These are phyloP conservation scores for Diadumene lineata DNA, from an alignment of 92 coral and sea anemone genomes.

Conservation along the genomic window DNA sequence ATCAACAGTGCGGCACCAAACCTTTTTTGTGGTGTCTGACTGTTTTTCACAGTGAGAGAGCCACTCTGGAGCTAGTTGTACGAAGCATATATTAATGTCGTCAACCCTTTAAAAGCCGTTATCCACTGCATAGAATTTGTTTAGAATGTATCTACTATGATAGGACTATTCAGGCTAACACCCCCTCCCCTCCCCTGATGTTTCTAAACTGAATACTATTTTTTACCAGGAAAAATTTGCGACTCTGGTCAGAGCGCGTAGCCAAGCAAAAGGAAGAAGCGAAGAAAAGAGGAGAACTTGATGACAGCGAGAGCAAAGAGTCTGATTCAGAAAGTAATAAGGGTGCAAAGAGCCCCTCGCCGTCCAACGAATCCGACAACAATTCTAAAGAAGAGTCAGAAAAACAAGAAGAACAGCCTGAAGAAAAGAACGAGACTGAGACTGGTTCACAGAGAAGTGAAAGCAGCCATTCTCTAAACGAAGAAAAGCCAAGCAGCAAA, in stretches of 20 bases:
- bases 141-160: too few relatives aligned
- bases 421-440: slow-evolving; percentile 2
- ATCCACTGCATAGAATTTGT: too few relatives aligned
- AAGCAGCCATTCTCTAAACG: slow-evolving; percentile 8
- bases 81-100: too few relatives aligned
- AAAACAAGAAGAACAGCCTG: slow-evolving; percentile 28
- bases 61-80: too few relatives aligned
- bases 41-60: too few relatives aligned
- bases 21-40: too few relatives aligned
- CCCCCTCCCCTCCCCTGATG: too few relatives aligned
- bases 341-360: slow-evolving; percentile 18
- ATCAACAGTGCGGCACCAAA: too few relatives aligned
- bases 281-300: slow-evolving; percentile 7
- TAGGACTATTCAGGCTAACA: too few relatives aligned
- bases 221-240: slow-evolving; percentile 61
- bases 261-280: slow-evolving; percentile 56
- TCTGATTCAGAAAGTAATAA: slow-evolving; percentile 6
- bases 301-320: slow-evolving; percentile 34
- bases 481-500: slow-evolving; percentile 10
- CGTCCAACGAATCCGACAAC: slow-evolving; percentile 31
- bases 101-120: too few relatives aligned
- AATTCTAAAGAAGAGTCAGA: slow-evolving; percentile 24
- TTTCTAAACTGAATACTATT: not conserved
- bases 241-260: slow-evolving; percentile 77
- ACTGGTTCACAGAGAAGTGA: slow-evolving; percentile 9